A percentile compares a stretch with the other conserved stretches of the same genome.
phyloP scores from a whole-genome alignment of 1,140 invertebrate species.

The Matsumurasca onukii region DNA sequence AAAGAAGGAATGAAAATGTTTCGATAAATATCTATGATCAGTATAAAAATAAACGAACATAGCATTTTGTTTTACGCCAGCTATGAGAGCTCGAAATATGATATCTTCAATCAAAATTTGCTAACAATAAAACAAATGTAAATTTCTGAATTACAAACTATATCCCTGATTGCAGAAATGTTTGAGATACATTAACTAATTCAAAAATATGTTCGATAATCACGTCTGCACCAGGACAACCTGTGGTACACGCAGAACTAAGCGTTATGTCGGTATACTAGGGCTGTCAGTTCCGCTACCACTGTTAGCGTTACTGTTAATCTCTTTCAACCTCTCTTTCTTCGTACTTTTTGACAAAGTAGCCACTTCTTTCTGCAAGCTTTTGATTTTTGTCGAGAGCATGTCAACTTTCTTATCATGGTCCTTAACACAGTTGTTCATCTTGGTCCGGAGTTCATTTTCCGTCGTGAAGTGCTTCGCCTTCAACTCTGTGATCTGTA shows the following conservation, averaged over 20 bases:
- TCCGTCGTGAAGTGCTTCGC: constrained; percentile 88
- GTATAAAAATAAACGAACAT: no score
- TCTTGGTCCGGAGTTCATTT: constrained; percentile 79
- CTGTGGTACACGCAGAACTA: not conserved
- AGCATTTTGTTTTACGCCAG: no score
- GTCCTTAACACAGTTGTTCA: constrained; percentile 78
- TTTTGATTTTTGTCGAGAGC: constrained; percentile 76
- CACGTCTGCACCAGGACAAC: no score
- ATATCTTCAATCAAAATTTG: no score
- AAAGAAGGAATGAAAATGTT: no score
- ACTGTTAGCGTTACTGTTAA: constrained; percentile 59
- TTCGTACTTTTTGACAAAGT: constrained; percentile 78
- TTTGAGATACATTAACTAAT: no score
- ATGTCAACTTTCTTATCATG: constrained; percentile 76
- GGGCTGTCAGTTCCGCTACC: constrained; percentile 76
- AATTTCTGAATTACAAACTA: no score
- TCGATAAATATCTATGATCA: no score
- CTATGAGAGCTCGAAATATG: no score
- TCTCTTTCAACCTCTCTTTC: constrained; percentile 46
- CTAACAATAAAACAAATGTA: no score
- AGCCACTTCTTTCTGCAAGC: constrained; percentile 80
- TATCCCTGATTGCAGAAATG: no score
- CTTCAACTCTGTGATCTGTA: constrained; percentile 89
- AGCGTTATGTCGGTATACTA: constrained; percentile 39
- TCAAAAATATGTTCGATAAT: no score